A percentile compares a stretch with the other conserved stretches of the same genome.
These are phyloP conservation scores for Syrmaticus mikado DNA, from an alignment of 2,113 vertebrate genomes.

Conservation along the genomic window DNA sequence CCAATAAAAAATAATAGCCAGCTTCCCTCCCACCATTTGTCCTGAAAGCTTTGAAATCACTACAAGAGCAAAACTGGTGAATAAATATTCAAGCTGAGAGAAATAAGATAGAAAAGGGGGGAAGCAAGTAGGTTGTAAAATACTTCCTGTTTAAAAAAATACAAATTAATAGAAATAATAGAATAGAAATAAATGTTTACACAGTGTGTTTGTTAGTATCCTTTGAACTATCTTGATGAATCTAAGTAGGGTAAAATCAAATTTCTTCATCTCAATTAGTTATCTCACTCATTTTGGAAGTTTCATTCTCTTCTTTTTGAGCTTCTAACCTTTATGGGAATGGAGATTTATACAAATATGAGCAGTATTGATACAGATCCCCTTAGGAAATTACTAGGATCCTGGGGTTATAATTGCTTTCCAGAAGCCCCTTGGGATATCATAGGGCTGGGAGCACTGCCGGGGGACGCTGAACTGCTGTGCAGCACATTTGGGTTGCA, in stretches of 20 bases:
- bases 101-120: background rate
- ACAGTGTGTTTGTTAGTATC: background rate
- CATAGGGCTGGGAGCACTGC: background rate
- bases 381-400: background rate
- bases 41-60: background rate
- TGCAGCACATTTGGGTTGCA: background rate
- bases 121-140: background rate
- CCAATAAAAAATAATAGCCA: background rate
- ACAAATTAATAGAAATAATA: background rate
- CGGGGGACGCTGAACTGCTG: rapidly evolving
- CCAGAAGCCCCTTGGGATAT: background rate
- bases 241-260: background rate
- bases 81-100: background rate
- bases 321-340: background rate
- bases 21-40: background rate
- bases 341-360: background rate
- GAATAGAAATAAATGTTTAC: background rate
- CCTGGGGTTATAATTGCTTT: background rate
- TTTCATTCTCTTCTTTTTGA: background rate
- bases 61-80: background rate
- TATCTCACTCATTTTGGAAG: background rate
- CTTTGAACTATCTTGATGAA: background rate
- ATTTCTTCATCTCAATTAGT: background rate
- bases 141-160: background rate
- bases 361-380: background rate